Conservation (phyloP, 2,113 vertebrate species). For the Microcebus murinus region DNA sequence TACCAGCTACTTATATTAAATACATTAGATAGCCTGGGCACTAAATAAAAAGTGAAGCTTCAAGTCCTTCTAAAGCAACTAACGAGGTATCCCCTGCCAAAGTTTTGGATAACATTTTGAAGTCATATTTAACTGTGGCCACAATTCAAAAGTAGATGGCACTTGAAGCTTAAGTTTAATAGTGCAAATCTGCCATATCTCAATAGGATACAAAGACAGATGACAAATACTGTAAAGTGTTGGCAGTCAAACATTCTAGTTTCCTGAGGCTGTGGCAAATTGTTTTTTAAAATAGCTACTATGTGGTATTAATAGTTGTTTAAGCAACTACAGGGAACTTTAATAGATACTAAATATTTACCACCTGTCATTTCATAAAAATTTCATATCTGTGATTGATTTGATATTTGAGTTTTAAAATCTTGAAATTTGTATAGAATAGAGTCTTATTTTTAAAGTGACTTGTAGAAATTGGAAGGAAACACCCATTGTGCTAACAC, state of each 20-base stretch:
- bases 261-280: neutral
- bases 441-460: neutral
- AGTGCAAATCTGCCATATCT: neutral
- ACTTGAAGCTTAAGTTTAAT: neutral
- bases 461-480: neutral
- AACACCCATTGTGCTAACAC: neutral
- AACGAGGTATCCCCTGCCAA: neutral
- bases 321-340: neutral
- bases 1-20: neutral
- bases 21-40: neutral
- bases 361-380: slow-evolving; percentile 30
- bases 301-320: neutral
- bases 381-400: neutral
- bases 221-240: neutral
- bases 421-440: neutral
- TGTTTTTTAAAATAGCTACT: neutral
- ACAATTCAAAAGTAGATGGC: slow-evolving; percentile 2
- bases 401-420: neutral
- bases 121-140: neutral
- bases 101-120: neutral
- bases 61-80: neutral
- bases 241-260: neutral
- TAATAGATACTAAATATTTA: neutral
- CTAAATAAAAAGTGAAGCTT: neutral
- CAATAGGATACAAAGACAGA: neutral